Conservation (phyloP, 1,140 invertebrate genomes). For the Helicoverpa armigera region DNA sequence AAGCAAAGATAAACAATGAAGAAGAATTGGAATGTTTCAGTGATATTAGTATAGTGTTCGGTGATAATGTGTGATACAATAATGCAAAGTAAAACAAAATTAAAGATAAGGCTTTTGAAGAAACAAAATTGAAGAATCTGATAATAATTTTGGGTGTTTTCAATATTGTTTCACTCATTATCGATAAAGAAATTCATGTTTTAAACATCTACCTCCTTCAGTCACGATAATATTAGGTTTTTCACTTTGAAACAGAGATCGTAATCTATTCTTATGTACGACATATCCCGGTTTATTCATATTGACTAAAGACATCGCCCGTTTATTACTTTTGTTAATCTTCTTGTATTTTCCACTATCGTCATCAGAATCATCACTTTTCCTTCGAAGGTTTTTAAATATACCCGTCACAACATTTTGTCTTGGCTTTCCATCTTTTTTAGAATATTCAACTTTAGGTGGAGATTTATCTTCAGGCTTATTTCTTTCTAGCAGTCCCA, state of each 20-base stretch:
- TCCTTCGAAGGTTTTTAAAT: slow-evolving; percentile 77
- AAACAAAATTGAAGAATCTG: background rate
- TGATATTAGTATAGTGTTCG: slow-evolving; percentile 31
- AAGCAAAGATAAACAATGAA: slow-evolving; percentile 37
- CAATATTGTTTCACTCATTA: slow-evolving; percentile 38
- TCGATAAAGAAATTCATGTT: background rate
- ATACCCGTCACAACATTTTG: slow-evolving; percentile 78
- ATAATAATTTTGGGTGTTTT: background rate
- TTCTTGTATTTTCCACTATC: slow-evolving; percentile 82
- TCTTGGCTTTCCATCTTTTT: slow-evolving; percentile 74
- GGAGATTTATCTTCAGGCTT: slow-evolving; percentile 53
- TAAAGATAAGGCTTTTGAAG: background rate
- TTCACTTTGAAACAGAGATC: slow-evolving; percentile 82
- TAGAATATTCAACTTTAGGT: slow-evolving; percentile 72
- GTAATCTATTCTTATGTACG: slow-evolving; percentile 73
- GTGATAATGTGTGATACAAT: slow-evolving; percentile 54
- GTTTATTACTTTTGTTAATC: slow-evolving; percentile 80
- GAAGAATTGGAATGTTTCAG: slow-evolving; percentile 31
- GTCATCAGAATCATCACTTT: slow-evolving; percentile 78
- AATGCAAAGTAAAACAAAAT: slow-evolving; percentile 22
- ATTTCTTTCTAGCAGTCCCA: slow-evolving; percentile 81
- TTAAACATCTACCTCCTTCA: slow-evolving; percentile 83
- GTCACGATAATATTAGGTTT: slow-evolving; percentile 83
- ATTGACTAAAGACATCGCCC: slow-evolving; percentile 78
- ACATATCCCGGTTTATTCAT: slow-evolving; percentile 75